Base-by-base conservation (phyloP, 2,888 invertebrate genomes). In the Sialis fuliginosa region DNA sequence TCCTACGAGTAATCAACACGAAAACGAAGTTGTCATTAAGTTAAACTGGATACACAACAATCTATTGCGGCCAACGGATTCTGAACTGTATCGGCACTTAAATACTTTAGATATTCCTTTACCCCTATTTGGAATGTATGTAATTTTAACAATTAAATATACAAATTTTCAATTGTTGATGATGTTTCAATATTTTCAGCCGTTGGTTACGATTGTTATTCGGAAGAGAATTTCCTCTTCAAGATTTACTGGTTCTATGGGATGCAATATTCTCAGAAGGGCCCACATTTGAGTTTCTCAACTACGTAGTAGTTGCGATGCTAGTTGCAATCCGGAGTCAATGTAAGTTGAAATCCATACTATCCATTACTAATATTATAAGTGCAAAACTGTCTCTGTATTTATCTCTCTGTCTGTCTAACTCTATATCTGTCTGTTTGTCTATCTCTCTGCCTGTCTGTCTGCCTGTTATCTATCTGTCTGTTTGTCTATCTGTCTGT, bases 41-140 rank as follows among this genome's bases (percentile, higher is more conserved):
- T 58, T 79, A 51, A 74, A 74, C 45, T 66, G 65, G 42, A 70
- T 78, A 33, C 65, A 69, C 43, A 79, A 83, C 54, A 73, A 79
- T 51, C 72, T 77, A 49, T 64, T 88, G 48, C 69, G 75, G 52
- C 74, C 75, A 40, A 66, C 70, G 55, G 81, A 81, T 59, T 65
- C 69, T 6, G 72, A 74, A 51, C 63, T 82, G 39, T 78, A 65
- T 53, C 69, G 68, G 50, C 83, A 85, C 66, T 66, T 89, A 44
- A 69, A 74, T 40, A 67, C 72, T 44, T 68, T 83, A 56, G 83
- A 85, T 57, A 85, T 89, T 55, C 79, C 84, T n/a, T 74, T 88
- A 58, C 85, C 87, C 56, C 71, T 88, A 35, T 89, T 86, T 62
- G 89, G 89, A 60, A 86, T 89, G 87, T 87, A 62, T 71, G 79